Evolutionary conservation across 1,140 invertebrate species (phyloP), one percentile per base, ranked within the genome.

Genomic region (Vanessa atalanta): DNA sequence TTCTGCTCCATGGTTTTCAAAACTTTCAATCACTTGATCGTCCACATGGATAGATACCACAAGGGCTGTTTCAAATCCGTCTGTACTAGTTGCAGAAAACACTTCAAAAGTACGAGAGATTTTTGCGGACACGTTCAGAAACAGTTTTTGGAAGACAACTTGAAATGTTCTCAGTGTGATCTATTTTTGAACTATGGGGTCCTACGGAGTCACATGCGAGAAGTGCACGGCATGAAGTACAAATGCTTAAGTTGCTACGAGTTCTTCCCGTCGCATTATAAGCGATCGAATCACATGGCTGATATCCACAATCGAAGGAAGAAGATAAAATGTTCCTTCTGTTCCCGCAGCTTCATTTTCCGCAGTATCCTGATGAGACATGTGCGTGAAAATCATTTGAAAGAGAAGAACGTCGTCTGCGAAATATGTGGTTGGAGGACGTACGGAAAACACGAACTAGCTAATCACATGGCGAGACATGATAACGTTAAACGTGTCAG

Each of bases 341-440:
- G 82, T 26, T 47, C 73, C 0, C 48, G 75, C 7, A 77, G 73
- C 20, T 83, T 82, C 51, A 78, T 83, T 1, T 83, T 83, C 53
- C 70, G 72, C 8, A 83, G 82, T 47, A 80, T 77, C 3, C 61
- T 92, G 43, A 53, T 79, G 0, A 63, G 82, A 11, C 89, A 92
- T 55, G 81, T 87, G 2, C 72, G 73, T 0, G 79, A 86, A 12
- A 84, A 82, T 0, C 89, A 91, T 79, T 78, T 90, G 65, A 90
- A 91, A 31, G 79, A 86, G 47, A 87, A 83, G 51, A 82, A 79
- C 8, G 72, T 80, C 1, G 76, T 83, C 6, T 91, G 89, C 13
- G 79, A 88, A 2, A 70, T 89, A 1, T 92, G 90, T 61, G 88
- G 87, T 0, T 86, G 83, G 63, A 86, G 83, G 65, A 79, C 84